phyloP scores from a whole-genome alignment of 2,797 vertebrate genomes.

The Periparus ater region DNA sequence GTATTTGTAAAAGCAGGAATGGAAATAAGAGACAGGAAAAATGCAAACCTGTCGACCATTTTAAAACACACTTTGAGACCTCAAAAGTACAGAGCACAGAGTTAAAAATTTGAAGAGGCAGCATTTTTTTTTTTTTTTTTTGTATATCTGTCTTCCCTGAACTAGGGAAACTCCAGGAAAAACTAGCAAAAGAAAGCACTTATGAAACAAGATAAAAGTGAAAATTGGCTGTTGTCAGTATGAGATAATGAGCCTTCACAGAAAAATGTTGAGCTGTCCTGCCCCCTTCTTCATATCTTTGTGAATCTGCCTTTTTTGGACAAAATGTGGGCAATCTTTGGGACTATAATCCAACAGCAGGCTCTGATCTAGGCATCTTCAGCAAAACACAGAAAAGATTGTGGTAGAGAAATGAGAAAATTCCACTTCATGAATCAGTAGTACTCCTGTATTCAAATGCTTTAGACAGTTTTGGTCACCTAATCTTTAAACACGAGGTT shows the following conservation, averaged over 20 bases:
- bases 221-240: not conserved
- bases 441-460: not conserved
- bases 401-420: not conserved
- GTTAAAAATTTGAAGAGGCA: not conserved
- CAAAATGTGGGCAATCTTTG: not conserved
- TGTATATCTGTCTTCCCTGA: not conserved
- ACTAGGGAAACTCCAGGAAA: not conserved
- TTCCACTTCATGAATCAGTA: not conserved
- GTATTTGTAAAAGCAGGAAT: not conserved
- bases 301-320: not conserved
- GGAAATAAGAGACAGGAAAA: not conserved
- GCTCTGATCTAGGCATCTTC: not conserved
- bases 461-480: not conserved
- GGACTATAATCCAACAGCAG: not conserved
- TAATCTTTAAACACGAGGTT: not conserved
- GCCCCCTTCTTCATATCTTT: not conserved
- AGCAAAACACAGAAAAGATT: not conserved
- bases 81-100: not conserved
- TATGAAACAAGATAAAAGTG: not conserved
- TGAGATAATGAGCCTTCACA: not conserved
- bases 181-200: not conserved
- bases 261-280: not conserved
- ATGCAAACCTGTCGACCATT: not conserved
- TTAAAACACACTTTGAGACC: not conserved
- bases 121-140: not conserved